Conservation (phyloP, 2,113 vertebrate genomes). For the Microcebus griseorufus region DNA sequence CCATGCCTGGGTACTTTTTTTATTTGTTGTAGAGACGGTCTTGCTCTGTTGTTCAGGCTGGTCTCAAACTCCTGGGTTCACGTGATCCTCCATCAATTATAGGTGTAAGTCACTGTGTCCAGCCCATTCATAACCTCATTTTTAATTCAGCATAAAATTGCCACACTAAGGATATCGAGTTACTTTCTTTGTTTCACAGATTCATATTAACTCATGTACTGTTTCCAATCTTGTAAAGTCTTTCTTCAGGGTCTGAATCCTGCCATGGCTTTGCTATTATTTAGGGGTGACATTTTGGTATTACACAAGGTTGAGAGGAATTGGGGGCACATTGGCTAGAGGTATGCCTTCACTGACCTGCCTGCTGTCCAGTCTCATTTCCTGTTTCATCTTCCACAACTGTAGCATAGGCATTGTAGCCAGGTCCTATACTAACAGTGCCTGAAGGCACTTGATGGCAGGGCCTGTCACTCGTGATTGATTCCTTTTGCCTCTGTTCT, state of each 20-base stretch:
- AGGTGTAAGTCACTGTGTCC: no score
- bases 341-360: neutral
- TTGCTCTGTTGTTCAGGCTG: no score
- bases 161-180: neutral
- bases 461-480: neutral
- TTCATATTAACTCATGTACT: neutral
- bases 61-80: no score
- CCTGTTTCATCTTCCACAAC: neutral
- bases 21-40: no score
- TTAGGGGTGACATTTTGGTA: conserved; percentile 29
- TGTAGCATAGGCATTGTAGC: neutral
- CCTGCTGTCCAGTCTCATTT: neutral
- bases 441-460: neutral
- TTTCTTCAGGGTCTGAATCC: conserved; percentile 2
- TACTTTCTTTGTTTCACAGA: neutral
- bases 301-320: conserved; percentile 17
- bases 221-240: neutral
- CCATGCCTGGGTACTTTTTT: no score
- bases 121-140: neutral
- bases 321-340: neutral
- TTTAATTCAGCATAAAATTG: conserved; percentile 37
- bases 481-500: conserved; percentile 7
- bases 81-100: no score
- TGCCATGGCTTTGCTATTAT: neutral
- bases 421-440: neutral